These are phyloP conservation scores for Neoascia interrupta DNA, from an alignment of 2,888 invertebrate genomes.

Conservation along the genomic window DNA sequence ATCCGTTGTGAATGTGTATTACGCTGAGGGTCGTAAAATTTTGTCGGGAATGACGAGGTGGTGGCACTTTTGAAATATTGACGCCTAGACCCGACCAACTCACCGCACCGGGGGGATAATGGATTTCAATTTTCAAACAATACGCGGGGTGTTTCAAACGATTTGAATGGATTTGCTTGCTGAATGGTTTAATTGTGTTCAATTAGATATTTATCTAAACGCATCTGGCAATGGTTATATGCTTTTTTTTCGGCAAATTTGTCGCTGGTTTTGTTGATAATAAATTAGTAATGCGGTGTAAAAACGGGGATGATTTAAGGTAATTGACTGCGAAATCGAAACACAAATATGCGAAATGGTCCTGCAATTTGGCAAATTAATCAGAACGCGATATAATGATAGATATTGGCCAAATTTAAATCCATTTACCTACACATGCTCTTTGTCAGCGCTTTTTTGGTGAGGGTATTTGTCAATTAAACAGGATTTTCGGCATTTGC, in stretches of 20 bases:
- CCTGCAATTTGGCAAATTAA: slow-evolving; percentile 24
- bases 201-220: slow-evolving; percentile 6
- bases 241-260: not conserved
- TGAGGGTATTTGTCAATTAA: too few relatives aligned
- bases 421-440: too few relatives aligned
- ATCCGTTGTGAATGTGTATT: not conserved
- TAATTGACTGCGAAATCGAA: slow-evolving; percentile 10
- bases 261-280: not conserved
- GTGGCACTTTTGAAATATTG: slow-evolving; percentile 4
- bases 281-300: slow-evolving; percentile 23
- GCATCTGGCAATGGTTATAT: not conserved
- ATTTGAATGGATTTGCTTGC: slow-evolving; percentile 14
- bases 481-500: too few relatives aligned
- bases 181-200: slow-evolving; percentile 33
- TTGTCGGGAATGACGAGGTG: not conserved
- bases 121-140: slow-evolving; percentile 3
- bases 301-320: not conserved
- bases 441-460: too few relatives aligned
- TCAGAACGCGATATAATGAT: too few relatives aligned
- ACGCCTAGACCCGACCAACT: not conserved
- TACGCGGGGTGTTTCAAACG: not conserved
- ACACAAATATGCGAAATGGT: slow-evolving; percentile 1
- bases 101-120: not conserved
- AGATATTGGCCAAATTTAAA: too few relatives aligned
- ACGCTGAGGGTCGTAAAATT: not conserved